These are phyloP conservation scores for Ciconia stormi DNA, from an alignment of 2,113 vertebrate genomes.

Conservation along the genomic window DNA sequence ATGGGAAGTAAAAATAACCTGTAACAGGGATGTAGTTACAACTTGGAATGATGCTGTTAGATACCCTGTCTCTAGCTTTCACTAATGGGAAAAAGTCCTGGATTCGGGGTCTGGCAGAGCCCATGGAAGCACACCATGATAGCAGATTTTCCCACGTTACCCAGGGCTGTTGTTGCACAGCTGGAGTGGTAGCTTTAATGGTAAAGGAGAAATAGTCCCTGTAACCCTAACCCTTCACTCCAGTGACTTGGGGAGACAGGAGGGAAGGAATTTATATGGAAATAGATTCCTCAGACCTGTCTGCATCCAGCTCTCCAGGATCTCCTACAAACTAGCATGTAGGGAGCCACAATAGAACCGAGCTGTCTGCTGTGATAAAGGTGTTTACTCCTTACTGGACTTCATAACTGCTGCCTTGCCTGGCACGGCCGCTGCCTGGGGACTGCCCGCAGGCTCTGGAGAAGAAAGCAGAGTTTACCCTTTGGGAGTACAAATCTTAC, in stretches of 20 bases:
- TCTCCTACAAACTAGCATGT: not conserved
- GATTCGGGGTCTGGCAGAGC: not conserved
- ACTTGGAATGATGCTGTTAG: not conserved
- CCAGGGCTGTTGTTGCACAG: not conserved
- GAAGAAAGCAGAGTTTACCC: not conserved
- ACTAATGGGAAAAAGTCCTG: not conserved
- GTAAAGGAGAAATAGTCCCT: not conserved
- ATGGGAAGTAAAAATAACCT: not conserved
- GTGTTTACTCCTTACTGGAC: not conserved
- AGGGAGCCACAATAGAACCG: not conserved
- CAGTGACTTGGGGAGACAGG: not conserved
- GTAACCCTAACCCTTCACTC: not conserved
- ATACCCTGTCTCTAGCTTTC: not conserved
- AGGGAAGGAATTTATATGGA: not conserved
- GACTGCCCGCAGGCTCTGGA: not conserved
- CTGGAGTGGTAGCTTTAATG: not conserved
- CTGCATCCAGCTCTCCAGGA: not conserved
- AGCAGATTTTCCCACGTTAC: accelerated
- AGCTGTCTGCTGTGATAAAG: not conserved
- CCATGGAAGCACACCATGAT: accelerated
- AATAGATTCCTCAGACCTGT: not conserved
- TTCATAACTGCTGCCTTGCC: not conserved
- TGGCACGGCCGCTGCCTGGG: not conserved
- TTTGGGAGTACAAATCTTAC: not conserved
- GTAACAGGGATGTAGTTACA: not conserved